phyloP scores from a whole-genome alignment of 2,888 invertebrate genomes.

The Achlya flavicornis region DNA sequence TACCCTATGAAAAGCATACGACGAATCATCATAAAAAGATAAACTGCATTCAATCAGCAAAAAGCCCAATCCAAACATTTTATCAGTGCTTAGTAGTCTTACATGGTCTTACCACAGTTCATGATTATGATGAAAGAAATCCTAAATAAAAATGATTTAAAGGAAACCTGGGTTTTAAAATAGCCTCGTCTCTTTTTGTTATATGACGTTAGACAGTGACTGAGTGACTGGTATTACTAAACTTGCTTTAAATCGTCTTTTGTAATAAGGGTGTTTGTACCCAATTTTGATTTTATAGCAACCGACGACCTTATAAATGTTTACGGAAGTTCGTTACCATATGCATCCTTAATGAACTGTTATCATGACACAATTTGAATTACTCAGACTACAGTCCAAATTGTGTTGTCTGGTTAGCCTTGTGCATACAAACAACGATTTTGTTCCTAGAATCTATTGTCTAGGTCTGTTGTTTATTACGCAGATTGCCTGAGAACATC shows the following conservation, averaged over 20 bases:
- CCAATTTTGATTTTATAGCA: neutral
- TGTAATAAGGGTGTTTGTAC: too few relatives aligned
- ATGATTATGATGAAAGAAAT: too few relatives aligned
- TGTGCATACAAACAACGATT: constrained; percentile 4
- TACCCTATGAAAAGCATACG: neutral
- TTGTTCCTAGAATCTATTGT: neutral
- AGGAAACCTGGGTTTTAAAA: too few relatives aligned
- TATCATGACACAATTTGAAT: constrained; percentile 10
- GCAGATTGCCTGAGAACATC: constrained; percentile 8
- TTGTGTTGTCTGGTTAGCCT: neutral
- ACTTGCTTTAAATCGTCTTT: too few relatives aligned
- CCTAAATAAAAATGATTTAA: too few relatives aligned
- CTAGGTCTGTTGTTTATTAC: neutral
- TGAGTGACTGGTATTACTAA: too few relatives aligned
- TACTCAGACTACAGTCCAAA: neutral
- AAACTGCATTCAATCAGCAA: neutral
- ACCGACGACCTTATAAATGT: neutral
- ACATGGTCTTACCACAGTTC: too few relatives aligned
- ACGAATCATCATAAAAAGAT: neutral
- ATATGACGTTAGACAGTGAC: too few relatives aligned
- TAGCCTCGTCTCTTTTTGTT: too few relatives aligned
- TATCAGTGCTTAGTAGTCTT: neutral
- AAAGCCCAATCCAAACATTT: too few relatives aligned
- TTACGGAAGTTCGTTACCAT: constrained; percentile 20
- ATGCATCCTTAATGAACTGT: constrained; percentile 20